Evolutionary conservation across 2,113 vertebrate species (phyloP).

Genomic region (Cavia porcellus): DNA sequence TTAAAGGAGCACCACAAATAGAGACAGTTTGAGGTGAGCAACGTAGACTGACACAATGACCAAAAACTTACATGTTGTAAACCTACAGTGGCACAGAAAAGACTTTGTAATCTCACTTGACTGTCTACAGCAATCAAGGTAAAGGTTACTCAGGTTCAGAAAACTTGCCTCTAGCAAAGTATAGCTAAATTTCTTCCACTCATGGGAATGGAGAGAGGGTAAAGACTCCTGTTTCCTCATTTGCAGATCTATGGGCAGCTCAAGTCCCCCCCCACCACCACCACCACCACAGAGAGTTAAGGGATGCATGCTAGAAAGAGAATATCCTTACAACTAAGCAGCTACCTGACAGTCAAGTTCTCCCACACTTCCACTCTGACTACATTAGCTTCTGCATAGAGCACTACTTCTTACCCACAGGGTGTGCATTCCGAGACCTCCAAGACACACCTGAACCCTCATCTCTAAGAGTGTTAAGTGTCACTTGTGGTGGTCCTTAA

Average conservation of each 20-base stretch:
- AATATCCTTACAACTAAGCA: background rate
- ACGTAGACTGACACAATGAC: constrained; percentile 65
- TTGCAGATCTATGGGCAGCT: constrained; percentile 34
- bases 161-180: constrained; percentile 74
- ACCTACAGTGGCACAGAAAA: constrained; percentile 54
- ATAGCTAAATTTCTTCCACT: constrained; percentile 73
- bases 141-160: constrained; percentile 77
- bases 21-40: constrained; percentile 62
- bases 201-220: constrained; percentile 46
- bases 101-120: constrained; percentile 55
- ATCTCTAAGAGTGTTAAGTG: background rate
- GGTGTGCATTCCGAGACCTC: background rate
- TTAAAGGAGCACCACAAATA: constrained; percentile 48
- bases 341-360: background rate
- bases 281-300: too few species aligned
- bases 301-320: background rate
- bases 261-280: constrained; percentile 62
- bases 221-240: constrained; percentile 51
- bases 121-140: constrained; percentile 73
- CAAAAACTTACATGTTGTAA: constrained; percentile 32
- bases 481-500: background rate
- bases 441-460: background rate
- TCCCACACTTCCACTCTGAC: background rate
- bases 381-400: background rate
- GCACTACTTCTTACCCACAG: background rate